Evolutionary conservation across 2,888 invertebrate genomes (phyloP).

Genomic region (Cremastinae sp.): DNA sequence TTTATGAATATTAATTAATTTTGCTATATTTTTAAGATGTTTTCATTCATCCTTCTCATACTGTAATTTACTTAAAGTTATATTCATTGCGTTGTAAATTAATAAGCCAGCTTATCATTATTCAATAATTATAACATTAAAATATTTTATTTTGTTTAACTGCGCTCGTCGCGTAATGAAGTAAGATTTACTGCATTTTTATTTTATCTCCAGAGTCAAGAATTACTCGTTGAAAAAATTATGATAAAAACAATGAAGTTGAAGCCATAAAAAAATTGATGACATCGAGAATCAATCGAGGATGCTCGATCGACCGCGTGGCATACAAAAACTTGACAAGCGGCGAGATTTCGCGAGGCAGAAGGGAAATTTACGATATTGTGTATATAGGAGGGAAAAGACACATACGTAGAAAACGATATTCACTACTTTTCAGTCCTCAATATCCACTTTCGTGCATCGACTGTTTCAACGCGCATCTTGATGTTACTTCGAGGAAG

Average conservation of each 20-base stretch:
- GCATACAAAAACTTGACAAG: slow-evolving; percentile 74
- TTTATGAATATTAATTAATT: slow-evolving; percentile 8
- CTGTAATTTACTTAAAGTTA: no score
- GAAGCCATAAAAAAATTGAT: slow-evolving; percentile 36
- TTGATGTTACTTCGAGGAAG: background rate
- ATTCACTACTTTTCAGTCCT: slow-evolving; percentile 74
- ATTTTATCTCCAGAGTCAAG: no score
- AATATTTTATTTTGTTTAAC: no score
- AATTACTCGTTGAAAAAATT: no score
- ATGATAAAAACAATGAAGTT: no score
- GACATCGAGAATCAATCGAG: slow-evolving; percentile 67
- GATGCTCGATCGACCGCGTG: slow-evolving; percentile 78
- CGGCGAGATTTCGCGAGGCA: slow-evolving; percentile 40
- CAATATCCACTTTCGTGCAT: slow-evolving; percentile 76
- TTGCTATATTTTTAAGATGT: slow-evolving; percentile 17
- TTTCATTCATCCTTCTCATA: no score
- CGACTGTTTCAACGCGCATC: background rate
- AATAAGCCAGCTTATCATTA: no score
- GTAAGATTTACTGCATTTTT: background rate
- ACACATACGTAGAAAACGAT: slow-evolving; percentile 49
- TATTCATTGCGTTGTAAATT: no score
- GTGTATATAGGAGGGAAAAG: slow-evolving; percentile 64
- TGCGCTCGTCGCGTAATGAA: no score
- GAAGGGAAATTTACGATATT: slow-evolving; percentile 1
- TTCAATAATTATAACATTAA: no score